These are phyloP conservation scores for Delia radicum DNA, from an alignment of 1,140 invertebrate species.

Conservation along the genomic window DNA sequence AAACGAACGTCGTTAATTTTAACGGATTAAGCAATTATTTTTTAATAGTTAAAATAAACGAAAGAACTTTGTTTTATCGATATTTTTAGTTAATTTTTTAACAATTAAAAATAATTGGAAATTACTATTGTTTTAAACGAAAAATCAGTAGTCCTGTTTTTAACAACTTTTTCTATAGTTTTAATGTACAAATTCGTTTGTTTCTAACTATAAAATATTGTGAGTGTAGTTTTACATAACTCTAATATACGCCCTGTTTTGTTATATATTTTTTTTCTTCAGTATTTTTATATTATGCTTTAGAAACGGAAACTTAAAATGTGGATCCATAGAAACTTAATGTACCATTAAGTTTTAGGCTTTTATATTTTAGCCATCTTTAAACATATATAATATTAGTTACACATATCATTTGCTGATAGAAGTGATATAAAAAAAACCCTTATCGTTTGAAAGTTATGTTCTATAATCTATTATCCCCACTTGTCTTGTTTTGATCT, in stretches of 20 bases:
- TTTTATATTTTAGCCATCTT: background rate
- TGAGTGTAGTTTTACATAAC: background rate
- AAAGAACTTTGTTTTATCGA: too few species aligned
- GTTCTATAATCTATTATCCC: background rate
- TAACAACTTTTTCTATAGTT: too few species aligned
- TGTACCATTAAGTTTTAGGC: background rate
- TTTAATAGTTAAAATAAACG: too few species aligned
- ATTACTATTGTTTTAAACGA: too few species aligned
- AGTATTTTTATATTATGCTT: background rate
- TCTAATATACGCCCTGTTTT: background rate
- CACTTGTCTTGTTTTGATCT: background rate
- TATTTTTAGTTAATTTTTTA: too few species aligned
- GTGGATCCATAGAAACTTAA: constrained; percentile 1
- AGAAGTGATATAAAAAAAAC: background rate
- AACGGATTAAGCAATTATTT: too few species aligned
- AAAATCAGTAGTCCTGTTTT: too few species aligned
- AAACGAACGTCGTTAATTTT: too few species aligned
- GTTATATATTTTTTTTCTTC: background rate
- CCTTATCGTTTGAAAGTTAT: background rate
- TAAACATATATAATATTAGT: background rate
- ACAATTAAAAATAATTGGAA: too few species aligned
- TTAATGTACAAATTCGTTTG: too few species aligned
- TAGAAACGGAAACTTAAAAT: constrained; percentile 2
- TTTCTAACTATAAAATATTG: too few species aligned
- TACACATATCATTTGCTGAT: background rate